A percentile compares a stretch with the other conserved stretches of the same genome.
These are phyloP conservation scores for Lottia scabra DNA, from an alignment of 2,888 invertebrate genomes.

Conservation along the genomic window DNA sequence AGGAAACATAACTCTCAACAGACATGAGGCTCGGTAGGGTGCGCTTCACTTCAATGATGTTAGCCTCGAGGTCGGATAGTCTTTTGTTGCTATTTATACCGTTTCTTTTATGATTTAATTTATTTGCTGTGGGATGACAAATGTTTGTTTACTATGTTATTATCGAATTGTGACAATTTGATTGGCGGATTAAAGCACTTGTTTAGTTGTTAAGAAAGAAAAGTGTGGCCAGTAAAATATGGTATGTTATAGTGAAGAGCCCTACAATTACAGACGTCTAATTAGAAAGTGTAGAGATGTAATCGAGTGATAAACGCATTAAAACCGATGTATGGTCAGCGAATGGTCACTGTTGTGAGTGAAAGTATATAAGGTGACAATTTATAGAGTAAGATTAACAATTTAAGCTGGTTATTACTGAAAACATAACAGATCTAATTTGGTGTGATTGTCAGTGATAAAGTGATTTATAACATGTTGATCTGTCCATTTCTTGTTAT, in stretches of 20 bases:
- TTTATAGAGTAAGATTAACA: neutral
- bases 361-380: neutral
- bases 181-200: neutral
- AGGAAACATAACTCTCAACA: neutral
- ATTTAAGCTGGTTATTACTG: neutral
- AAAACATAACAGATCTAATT: neutral
- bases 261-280: neutral
- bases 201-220: neutral
- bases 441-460: neutral
- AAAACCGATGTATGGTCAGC: neutral
- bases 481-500: no score
- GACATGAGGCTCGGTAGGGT: neutral
- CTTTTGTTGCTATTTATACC: neutral
- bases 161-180: neutral
- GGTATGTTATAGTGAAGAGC: neutral
- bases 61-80: neutral
- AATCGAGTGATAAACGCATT: conserved; percentile 1
- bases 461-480: no score
- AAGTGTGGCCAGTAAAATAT: neutral
- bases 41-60: neutral
- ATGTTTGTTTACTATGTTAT: neutral
- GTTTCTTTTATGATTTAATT: neutral
- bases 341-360: neutral
- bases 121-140: neutral
- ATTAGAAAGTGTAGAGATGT: conserved; percentile 1